Evolutionary conservation across 2,113 vertebrate species (phyloP).

Genomic region (Silurus glanis): DNA sequence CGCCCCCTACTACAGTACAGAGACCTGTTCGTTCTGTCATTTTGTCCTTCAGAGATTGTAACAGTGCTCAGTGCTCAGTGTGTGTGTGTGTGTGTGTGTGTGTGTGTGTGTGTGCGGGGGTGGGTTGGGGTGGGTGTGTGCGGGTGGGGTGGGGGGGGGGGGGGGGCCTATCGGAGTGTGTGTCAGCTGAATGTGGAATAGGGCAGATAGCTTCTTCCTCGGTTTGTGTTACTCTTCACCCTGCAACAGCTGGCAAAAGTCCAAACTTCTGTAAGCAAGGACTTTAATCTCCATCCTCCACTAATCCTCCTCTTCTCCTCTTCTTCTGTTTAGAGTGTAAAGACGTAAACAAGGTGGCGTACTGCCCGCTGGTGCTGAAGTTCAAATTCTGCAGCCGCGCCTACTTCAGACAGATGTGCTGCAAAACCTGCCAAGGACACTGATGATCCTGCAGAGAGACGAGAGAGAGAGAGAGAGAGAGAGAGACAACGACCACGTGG

Average conservation of each 20-base stretch:
- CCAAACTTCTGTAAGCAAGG: neutral
- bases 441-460: conserved; percentile 81
- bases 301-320: neutral
- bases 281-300: neutral
- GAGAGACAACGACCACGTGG: conserved; percentile 20
- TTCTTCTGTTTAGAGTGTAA: conserved; percentile 87
- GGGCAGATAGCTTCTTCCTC: neutral
- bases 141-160: too few species aligned
- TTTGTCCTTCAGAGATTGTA: too few species aligned
- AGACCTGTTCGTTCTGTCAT: too few species aligned
- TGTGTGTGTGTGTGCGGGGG: too few species aligned
- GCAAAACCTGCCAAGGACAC: conserved; percentile 99
- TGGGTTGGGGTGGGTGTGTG: too few species aligned
- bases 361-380: conserved; percentile 98
- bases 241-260: neutral
- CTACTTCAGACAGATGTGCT: conserved; percentile 99
- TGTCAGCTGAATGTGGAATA: neutral
- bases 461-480: conserved; percentile 64
- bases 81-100: too few species aligned
- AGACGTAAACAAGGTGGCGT: conserved; percentile 99
- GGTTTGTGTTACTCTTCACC: neutral
- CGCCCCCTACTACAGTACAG: neutral
- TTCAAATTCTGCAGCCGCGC: conserved; percentile 99
- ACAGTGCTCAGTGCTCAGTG: too few species aligned
- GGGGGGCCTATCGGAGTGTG: neutral